phyloP scores from a whole-genome alignment of 1,140 invertebrate species.

The Cherax quadricarinatus region DNA sequence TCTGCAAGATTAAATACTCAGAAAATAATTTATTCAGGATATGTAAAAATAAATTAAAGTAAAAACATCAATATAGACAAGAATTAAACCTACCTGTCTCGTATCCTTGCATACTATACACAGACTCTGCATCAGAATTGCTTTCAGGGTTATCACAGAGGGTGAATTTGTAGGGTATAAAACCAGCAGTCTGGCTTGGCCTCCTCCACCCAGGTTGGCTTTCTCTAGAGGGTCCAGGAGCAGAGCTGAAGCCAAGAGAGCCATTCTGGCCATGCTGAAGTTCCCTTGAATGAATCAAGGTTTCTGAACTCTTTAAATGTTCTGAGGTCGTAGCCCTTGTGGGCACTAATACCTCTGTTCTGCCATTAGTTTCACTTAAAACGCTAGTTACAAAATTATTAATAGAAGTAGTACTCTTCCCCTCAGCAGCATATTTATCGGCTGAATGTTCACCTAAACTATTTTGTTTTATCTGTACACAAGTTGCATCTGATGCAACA shows the following conservation, averaged over 20 bases:
- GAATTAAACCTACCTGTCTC: conserved; percentile 45
- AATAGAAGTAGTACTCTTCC: background rate
- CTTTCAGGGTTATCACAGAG: conserved; percentile 46
- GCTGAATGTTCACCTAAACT: background rate
- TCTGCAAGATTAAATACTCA: too few relatives aligned
- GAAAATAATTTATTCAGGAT: too few relatives aligned
- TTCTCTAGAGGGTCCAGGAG: conserved; percentile 14
- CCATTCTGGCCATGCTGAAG: background rate
- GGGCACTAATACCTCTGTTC: conserved; percentile 17
- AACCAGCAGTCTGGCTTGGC: background rate
- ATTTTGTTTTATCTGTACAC: background rate
- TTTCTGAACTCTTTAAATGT: background rate
- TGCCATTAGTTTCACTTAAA: conserved; percentile 16
- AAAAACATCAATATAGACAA: background rate
- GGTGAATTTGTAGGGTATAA: background rate
- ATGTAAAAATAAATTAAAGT: too few relatives aligned
- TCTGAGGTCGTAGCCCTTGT: background rate
- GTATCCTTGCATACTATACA: conserved; percentile 54
- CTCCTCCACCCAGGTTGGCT: background rate
- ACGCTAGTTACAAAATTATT: background rate
- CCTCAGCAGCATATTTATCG: background rate
- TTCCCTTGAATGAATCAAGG: background rate
- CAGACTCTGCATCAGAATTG: conserved; percentile 42
- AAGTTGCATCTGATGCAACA: background rate
- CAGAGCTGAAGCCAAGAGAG: background rate